Base-by-base conservation (phyloP, 2,888 invertebrate species). In the Cephus nigrinus region DNA sequence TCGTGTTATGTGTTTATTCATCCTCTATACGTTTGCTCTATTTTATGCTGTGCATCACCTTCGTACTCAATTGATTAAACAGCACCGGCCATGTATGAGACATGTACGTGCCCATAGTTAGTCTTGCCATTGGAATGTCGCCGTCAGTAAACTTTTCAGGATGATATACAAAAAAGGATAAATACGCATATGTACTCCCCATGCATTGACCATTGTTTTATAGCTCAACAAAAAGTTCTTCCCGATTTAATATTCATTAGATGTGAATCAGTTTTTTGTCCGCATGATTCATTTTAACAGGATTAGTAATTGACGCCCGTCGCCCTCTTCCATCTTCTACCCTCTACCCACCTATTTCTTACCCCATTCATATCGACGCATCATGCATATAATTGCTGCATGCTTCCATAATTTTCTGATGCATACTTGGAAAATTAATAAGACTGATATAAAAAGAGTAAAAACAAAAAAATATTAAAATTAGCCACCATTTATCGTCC, bases 1-100 rank as follows among this genome's bases (percentile, higher is more conserved):
- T 78, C 76, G 75, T 76, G 77, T 79, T 82, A 73, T n/a, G 74
- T 79, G 78, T 79, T 71, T 71, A 32, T 31, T 32, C 23, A 55
- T 55, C 23, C 23, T 55, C 55, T 55, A 23, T 55, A 55, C 23
- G 23, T 55, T 55, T 9, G 55, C 55, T 55, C 55, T 55, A 55
- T 55, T 55, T 55, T 55, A 55, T 5, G 55, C 55, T 55, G 55
- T 55, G 55, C 55, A 55, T 55, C 55, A 9, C 23, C 55, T 55
- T 55, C 2, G 55, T 55, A 55, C 55, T 55, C 23, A 55, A 55
- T 55, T 55, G 23, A 55, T 55, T 55, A 55, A 55, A 55, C 55
- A 55, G 55, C 55, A 55, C 55, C 55, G 9, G 9, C 23, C 55
- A 23, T 55, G 55, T 55, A 55, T 55, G 55, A 55, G 55, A 55